Base-by-base conservation (phyloP, 2,113 vertebrate species). In the Antechinus flavipes region DNA sequence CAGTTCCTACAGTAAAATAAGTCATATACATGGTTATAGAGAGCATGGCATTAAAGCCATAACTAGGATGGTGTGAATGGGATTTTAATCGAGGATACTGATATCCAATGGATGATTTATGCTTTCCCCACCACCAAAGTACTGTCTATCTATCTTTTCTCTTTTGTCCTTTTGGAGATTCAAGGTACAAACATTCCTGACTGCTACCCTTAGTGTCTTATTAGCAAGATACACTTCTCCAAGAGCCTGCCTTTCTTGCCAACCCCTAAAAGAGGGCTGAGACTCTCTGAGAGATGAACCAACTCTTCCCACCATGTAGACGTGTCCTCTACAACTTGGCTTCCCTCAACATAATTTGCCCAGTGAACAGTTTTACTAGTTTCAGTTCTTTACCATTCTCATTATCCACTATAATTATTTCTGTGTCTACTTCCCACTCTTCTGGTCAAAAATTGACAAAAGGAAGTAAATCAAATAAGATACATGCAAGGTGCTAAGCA, bases 361-460 rank as follows among this genome's bases (percentile, higher is more conserved):
- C 68, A 0, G 7, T n/a, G 68, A 19, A 42, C 35, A 23, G 19
- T 42, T 84, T 42, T 42, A 8, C n/a, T 42, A 84, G 16, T 42
- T 84, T 84, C 68, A 42, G 5, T 19, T 84, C 68, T 84, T 84
- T 8, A 84, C 19, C 19, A 84, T 23, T 42, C n/a, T 84, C n/a
- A 42, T 19, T 84, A 42, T 84, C n/a, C 16, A 23, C 68, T 76
- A 6, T 68, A n/a, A 12, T n/a, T n/a, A 4, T 10, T 76, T 4
- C 91, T 94, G 50, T 91, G 24, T 89, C 91, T 26, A 91, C 26
- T 49, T 61, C 1, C 30, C 47, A 30, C 26, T 61, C 23, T 89
- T 90, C 24, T 91, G 92, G 68, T n/a, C 54, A 68, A 76, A 95
- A 92, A 54, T 12, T 61, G n/a, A 90, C 61, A 55, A 6, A 61